Evolutionary conservation across 1,140 invertebrate genomes (phyloP), one percentile per base, ranked within the genome.

Genomic region (Aphaenogaster floridana): DNA sequence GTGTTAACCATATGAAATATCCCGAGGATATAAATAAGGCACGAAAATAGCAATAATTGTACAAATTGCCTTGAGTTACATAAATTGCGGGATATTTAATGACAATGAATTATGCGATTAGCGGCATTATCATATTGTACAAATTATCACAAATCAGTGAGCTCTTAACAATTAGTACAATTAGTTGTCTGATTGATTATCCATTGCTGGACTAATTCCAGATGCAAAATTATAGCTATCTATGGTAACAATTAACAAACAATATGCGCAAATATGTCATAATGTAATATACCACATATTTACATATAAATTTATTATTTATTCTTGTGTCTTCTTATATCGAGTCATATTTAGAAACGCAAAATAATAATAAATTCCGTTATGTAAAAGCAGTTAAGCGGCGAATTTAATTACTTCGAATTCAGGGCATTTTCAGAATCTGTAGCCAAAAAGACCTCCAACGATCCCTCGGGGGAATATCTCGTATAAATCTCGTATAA

Each of bases 41-140:
- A 76, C 13, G 11, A 42, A 57, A 57, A 11, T 11, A 15, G 5
- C n/a, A 28, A 76, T 57, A 42, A 78, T 15, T 78, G 15, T 8
- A 11, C 13, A 2, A 64, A 48, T 2, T 21, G 8, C 64, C 45
- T 17, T 9, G 2, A 11, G 52, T 42, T 77, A 9, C 11, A 74
- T 54, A n/a, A 63, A 64, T 78, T 48, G 6, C 15, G 15, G 7
- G 13, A 57, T 42, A 17, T 72, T 57, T 34, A 45, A 78, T 77
- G 39, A 36, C 21, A 54, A 57, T 2, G n/a, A 74, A 57, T 54
- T 36, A 36, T 54, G n/a, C 15, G 28, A 72, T 13, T 39, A 39
- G 5, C 52, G n/a, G 8, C 9, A n/a, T n/a, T 34, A 63, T 64
- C 17, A 2, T 7, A 64, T 34, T n/a, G 15, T 13, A 36, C 3